These are phyloP conservation scores for Coranthus polyacanthus DNA, from an alignment of 2,797 vertebrate species.

Conservation along the genomic window DNA sequence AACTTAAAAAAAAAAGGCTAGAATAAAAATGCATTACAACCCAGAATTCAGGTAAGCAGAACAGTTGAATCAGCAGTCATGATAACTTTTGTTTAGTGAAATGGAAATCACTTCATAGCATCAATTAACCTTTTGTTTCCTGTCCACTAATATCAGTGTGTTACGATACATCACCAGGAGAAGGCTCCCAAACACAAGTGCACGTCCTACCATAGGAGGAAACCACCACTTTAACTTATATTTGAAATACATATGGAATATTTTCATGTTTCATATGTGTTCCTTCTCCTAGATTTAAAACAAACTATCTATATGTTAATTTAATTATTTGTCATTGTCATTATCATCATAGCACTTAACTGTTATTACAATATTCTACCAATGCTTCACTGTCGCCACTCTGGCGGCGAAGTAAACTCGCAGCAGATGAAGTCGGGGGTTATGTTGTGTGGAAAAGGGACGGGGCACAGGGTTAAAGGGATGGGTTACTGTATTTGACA, in stretches of 20 bases:
- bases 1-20: conserved; percentile 22
- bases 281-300: conserved; percentile 48
- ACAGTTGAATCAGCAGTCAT: conserved; percentile 65
- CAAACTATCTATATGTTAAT: conserved; percentile 58
- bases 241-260: conserved; percentile 59
- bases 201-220: conserved; percentile 99
- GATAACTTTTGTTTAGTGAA: conserved; percentile 55
- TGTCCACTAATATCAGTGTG: conserved; percentile 49
- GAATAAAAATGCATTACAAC: conserved; percentile 53
- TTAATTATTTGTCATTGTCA: conserved; percentile 66
- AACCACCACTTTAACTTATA: conserved; percentile 89
- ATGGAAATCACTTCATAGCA: conserved; percentile 54
- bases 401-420: conserved; percentile 70
- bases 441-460: conserved; percentile 48
- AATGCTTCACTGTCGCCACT: conserved; percentile 62
- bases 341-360: conserved; percentile 69
- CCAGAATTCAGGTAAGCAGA: conserved; percentile 69
- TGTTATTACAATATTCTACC: conserved; percentile 68
- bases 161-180: conserved; percentile 67
- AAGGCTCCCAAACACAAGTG: conserved; percentile 64
- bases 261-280: conserved; percentile 43
- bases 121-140: conserved; percentile 55
- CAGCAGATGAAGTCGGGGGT: conserved; percentile 65
- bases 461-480: conserved; percentile 21
- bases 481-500: conserved; percentile 96